These are phyloP conservation scores for Drosophila truncata DNA, from an alignment of 1,140 invertebrate species.

Conservation along the genomic window DNA sequence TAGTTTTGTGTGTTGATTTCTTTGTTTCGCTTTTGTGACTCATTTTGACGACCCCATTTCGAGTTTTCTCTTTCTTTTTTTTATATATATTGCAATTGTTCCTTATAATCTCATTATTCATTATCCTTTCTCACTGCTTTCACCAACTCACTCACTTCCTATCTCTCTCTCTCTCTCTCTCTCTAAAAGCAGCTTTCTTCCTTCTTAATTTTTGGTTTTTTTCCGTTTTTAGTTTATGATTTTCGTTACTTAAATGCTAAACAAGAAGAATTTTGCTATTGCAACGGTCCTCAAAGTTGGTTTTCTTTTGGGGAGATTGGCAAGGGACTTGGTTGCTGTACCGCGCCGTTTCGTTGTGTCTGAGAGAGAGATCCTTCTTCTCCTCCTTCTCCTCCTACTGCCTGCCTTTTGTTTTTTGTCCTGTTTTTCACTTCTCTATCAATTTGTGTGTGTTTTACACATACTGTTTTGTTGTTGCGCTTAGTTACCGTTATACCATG, in stretches of 20 bases:
- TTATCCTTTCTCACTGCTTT: slow-evolving; percentile 5
- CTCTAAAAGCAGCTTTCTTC: slow-evolving; percentile 20
- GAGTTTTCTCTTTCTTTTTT: slow-evolving; percentile 1
- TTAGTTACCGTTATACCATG: slow-evolving; percentile 78
- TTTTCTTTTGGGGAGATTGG: slow-evolving; percentile 10
- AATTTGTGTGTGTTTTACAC: slow-evolving; percentile 75
- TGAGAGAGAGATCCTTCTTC: slow-evolving; percentile 8
- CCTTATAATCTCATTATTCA: slow-evolving; percentile 29
- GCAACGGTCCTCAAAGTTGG: slow-evolving; percentile 45
- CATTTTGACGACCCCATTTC: slow-evolving; percentile 53
- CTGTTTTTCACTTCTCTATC: slow-evolving; percentile 6
- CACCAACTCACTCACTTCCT: not conserved
- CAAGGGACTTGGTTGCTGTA: slow-evolving; percentile 11
- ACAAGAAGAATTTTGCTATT: slow-evolving; percentile 81
- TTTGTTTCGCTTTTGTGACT: slow-evolving; percentile 73
- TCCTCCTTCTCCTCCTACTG: slow-evolving; percentile 7
- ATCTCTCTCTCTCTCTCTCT: not conserved
- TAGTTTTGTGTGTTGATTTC: slow-evolving; percentile 62
- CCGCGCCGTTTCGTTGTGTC: slow-evolving; percentile 11
- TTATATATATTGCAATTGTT: slow-evolving; percentile 37
- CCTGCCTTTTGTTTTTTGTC: not conserved
- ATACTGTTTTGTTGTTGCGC: slow-evolving; percentile 79
- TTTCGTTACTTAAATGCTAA: slow-evolving; percentile 76
- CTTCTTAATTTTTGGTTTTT: slow-evolving; percentile 20
- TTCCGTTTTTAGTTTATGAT: slow-evolving; percentile 40